A percentile compares a stretch with the other conserved stretches of the same genome.
phyloP scores from a whole-genome alignment of 2,797 vertebrate species.

The Myotis pilosus region DNA sequence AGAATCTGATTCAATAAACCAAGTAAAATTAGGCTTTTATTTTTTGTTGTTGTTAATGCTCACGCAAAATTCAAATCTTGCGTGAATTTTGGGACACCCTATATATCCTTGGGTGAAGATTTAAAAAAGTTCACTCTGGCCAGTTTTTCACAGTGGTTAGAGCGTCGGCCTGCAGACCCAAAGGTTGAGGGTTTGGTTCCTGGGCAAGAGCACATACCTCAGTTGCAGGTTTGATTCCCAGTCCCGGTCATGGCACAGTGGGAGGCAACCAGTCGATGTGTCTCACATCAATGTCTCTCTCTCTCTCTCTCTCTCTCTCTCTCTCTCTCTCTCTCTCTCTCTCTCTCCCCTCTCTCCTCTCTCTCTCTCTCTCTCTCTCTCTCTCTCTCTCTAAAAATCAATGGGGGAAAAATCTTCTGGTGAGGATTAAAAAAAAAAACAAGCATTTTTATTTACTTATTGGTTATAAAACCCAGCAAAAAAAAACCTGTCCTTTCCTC shows the following conservation, averaged over 20 bases:
- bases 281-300: background rate
- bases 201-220: background rate
- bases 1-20: too few species aligned
- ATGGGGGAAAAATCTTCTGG: background rate
- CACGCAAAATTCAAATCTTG: too few species aligned
- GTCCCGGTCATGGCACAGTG: background rate
- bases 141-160: background rate
- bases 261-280: background rate
- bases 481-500: background rate
- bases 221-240: background rate
- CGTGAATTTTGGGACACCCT: too few species aligned
- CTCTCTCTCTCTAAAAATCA: background rate
- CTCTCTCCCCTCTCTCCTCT: too few species aligned
- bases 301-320: too few species aligned
- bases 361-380: too few species aligned
- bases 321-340: too few species aligned
- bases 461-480: constrained; percentile 34
- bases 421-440: background rate
- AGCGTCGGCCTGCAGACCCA: background rate
- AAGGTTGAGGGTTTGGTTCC: background rate
- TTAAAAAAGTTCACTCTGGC: background rate
- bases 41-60: too few species aligned
- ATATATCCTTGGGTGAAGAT: background rate
- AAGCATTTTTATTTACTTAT: constrained; percentile 30
- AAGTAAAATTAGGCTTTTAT: too few species aligned